These are phyloP conservation scores for Ctenicera cuprea DNA, from an alignment of 2,888 invertebrate genomes.

Conservation along the genomic window DNA sequence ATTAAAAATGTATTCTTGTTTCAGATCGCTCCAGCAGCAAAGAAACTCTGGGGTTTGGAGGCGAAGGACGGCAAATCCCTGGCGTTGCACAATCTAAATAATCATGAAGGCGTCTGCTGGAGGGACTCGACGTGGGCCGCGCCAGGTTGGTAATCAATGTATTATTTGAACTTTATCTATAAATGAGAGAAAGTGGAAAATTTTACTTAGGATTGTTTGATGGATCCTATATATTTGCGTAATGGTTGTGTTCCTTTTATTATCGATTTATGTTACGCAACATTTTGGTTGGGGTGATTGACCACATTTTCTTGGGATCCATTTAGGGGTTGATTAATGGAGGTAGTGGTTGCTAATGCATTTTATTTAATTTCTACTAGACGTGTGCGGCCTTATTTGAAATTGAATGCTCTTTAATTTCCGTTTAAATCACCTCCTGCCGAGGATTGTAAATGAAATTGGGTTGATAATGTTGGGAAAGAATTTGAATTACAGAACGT, in stretches of 20 bases:
- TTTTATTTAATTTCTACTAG: neutral
- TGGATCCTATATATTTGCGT: too few species aligned
- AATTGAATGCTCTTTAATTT: neutral
- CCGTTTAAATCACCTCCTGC: too few species aligned
- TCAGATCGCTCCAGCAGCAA: slow-evolving; percentile 95
- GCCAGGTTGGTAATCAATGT: slow-evolving; percentile 78
- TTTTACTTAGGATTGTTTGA: neutral
- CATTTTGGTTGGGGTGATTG: slow-evolving; percentile 59
- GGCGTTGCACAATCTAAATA: slow-evolving; percentile 84
- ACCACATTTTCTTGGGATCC: neutral
- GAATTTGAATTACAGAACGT: too few species aligned
- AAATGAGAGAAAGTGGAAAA: neutral
- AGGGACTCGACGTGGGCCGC: slow-evolving; percentile 96
- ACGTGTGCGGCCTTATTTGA: neutral
- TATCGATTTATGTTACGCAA: slow-evolving; percentile 65
- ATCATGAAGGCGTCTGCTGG: slow-evolving; percentile 90
- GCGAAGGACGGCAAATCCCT: slow-evolving; percentile 85
- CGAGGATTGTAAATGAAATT: too few species aligned
- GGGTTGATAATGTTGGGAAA: too few species aligned
- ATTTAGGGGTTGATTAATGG: neutral
- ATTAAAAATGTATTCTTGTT: slow-evolving; percentile 64
- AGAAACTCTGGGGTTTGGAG: slow-evolving; percentile 92
- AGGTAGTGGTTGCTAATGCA: neutral
- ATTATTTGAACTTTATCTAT: neutral
- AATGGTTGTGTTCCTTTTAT: neutral